Percentiles rank a stretch among this genome's conserved stretches.
phyloP scores from a whole-genome alignment of 2,888 invertebrate genomes.

The Meloe dianella region DNA sequence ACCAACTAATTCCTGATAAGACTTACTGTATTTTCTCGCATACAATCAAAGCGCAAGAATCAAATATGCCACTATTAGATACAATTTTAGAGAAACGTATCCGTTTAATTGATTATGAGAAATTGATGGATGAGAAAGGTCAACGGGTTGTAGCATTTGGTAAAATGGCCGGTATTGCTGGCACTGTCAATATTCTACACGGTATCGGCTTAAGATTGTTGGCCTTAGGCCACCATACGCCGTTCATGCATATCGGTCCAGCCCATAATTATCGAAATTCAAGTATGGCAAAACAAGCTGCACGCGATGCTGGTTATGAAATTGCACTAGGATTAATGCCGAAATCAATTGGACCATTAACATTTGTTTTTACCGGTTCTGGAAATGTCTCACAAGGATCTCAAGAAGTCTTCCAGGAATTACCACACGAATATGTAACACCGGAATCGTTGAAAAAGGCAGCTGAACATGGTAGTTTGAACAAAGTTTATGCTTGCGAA shows the following conservation, averaged over 20 bases:
- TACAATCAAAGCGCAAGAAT: slow-evolving; percentile 98
- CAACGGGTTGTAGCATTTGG: slow-evolving; percentile 97
- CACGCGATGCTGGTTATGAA: slow-evolving; percentile 99
- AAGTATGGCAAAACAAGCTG: slow-evolving; percentile 96
- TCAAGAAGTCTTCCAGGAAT: slow-evolving; percentile 92
- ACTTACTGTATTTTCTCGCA: slow-evolving; percentile 99
- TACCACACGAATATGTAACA: slow-evolving; percentile 97
- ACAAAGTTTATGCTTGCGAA: slow-evolving; percentile 95
- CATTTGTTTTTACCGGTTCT: slow-evolving; percentile 97
- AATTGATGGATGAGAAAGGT: slow-evolving; percentile 87
- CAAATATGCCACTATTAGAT: slow-evolving; percentile 96
- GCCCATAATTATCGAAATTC: slow-evolving; percentile 98
- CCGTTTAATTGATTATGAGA: slow-evolving; percentile 96
- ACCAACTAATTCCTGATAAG: slow-evolving; percentile 91
- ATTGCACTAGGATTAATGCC: slow-evolving; percentile 95
- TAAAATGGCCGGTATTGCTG: slow-evolving; percentile 97
- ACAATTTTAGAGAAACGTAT: slow-evolving; percentile 96
- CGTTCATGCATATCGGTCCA: slow-evolving; percentile 97
- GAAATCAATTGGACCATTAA: slow-evolving; percentile 94
- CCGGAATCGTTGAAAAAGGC: slow-evolving; percentile 95
- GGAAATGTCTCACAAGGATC: slow-evolving; percentile 95
- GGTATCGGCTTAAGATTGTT: slow-evolving; percentile 92
- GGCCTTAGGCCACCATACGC: slow-evolving; percentile 97
- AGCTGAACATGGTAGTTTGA: slow-evolving; percentile 94
- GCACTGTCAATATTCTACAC: slow-evolving; percentile 98